These are phyloP conservation scores for Pseudomyrmex pallidus DNA, from an alignment of 1,140 invertebrate species.

Conservation along the genomic window DNA sequence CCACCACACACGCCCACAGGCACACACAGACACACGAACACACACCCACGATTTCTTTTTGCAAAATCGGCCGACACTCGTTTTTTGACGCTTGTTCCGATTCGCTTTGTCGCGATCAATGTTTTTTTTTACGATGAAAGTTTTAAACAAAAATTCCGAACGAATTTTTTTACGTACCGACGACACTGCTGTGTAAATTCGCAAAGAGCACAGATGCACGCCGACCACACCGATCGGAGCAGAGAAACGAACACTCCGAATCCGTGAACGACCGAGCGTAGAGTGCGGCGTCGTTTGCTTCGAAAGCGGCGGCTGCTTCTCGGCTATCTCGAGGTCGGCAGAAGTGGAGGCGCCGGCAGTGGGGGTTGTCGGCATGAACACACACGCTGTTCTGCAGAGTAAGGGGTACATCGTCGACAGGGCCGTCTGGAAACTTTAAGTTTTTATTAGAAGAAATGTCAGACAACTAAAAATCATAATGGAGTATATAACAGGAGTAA, in stretches of 20 bases:
- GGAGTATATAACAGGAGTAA: neutral
- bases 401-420: constrained; percentile 37
- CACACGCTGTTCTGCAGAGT: constrained; percentile 47
- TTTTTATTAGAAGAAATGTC: neutral
- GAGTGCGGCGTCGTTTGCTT: constrained; percentile 70
- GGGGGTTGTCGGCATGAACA: constrained; percentile 58
- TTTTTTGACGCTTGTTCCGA: neutral
- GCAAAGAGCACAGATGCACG: constrained; percentile 56
- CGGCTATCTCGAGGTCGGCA: constrained; percentile 65
- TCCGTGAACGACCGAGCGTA: constrained; percentile 64
- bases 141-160: neutral
- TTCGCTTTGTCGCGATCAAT: neutral
- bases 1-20: constrained; percentile 37
- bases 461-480: neutral
- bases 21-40: constrained; percentile 45
- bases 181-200: constrained; percentile 57
- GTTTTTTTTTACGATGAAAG: neutral
- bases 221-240: constrained; percentile 54
- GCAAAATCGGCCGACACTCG: constrained; percentile 18
- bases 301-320: constrained; percentile 65
- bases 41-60: constrained; percentile 58
- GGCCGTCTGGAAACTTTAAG: constrained; percentile 27
- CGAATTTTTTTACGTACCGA: constrained; percentile 61
- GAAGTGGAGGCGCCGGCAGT: constrained; percentile 30
- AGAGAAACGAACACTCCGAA: constrained; percentile 65